Percentiles rank a stretch among this genome's conserved stretches.
Evolutionary conservation across 2,888 invertebrate species (phyloP).

Genomic region (Chrysopilus asiliformis): DNA sequence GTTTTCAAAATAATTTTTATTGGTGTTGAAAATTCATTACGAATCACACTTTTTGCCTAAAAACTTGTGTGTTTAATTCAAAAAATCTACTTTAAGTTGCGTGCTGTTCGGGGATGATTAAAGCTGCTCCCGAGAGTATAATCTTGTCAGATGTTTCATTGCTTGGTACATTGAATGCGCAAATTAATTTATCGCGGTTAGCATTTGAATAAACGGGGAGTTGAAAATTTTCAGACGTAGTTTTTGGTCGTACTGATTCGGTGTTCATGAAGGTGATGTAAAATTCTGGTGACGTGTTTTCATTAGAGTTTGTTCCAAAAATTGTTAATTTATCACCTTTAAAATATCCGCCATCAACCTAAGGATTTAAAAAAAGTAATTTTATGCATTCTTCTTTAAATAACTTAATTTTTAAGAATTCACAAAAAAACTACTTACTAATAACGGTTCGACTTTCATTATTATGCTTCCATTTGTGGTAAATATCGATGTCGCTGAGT

Average conservation of each 20-base stretch:
- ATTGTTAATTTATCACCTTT: slow-evolving; percentile 19
- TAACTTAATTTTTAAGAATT: slow-evolving; percentile 2
- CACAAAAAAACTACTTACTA: slow-evolving; percentile 19
- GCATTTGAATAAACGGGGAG: slow-evolving; percentile 27
- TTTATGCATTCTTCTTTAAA: slow-evolving; percentile 2
- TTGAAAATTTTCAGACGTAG: slow-evolving; percentile 6
- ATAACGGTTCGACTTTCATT: slow-evolving; percentile 25
- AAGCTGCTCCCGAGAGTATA: slow-evolving; percentile 29
- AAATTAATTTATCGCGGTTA: slow-evolving; percentile 26
- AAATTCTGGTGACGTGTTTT: slow-evolving; percentile 20
- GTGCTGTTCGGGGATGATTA: slow-evolving; percentile 23
- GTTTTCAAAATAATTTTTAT: too few species aligned
- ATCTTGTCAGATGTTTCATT: slow-evolving; percentile 22
- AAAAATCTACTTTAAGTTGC: too few species aligned
- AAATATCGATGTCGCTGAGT: not conserved
- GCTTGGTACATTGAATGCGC: slow-evolving; percentile 24
- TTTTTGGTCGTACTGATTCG: not conserved
- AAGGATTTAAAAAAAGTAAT: slow-evolving; percentile 6
- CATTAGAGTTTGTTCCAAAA: slow-evolving; percentile 14
- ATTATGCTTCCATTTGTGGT: too few species aligned
- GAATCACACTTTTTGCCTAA: too few species aligned
- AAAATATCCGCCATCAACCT: slow-evolving; percentile 27
- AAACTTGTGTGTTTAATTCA: too few species aligned
- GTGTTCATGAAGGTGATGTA: slow-evolving; percentile 19
- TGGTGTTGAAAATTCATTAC: too few species aligned